Conservation (phyloP, 2,113 vertebrate genomes). For the Ahaetulla prasina region DNA sequence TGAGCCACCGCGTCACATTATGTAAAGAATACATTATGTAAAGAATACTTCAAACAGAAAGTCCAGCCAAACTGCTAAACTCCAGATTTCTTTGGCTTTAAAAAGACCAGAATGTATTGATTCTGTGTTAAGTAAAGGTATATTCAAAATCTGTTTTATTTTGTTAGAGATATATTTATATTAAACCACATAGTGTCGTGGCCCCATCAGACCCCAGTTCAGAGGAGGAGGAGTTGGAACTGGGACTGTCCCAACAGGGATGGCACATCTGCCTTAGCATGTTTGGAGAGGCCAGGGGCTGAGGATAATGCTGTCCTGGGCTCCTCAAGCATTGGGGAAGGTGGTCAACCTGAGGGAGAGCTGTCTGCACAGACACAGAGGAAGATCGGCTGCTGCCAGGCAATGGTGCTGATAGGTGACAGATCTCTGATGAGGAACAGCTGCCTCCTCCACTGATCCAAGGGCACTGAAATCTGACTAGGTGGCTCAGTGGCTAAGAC, state of each 20-base stretch:
- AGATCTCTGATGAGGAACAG: too few relatives aligned
- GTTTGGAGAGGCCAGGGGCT: not conserved
- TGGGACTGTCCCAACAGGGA: not conserved
- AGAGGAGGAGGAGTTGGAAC: not conserved
- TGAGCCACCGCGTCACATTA: too few relatives aligned
- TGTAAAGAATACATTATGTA: too few relatives aligned
- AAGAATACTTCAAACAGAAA: conserved; percentile 80
- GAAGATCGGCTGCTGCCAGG: too few relatives aligned
- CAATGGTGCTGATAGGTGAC: too few relatives aligned
- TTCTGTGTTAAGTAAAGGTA: not conserved
- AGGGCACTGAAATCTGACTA: too few relatives aligned
- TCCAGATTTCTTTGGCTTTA: conserved; percentile 22
- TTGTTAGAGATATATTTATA: not conserved
- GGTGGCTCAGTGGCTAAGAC: too few relatives aligned
- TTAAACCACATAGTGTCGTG: not conserved
- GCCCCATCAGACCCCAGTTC: not conserved
- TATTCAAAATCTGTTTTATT: not conserved
- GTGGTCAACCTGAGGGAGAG: not conserved
- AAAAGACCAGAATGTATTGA: fast-evolving
- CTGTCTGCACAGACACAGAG: too few relatives aligned
- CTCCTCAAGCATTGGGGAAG: not conserved
- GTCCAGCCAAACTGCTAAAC: conserved; percentile 55
- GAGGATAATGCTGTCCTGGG: not conserved
- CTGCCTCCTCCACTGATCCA: too few relatives aligned
- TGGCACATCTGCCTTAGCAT: not conserved